Conservation (phyloP, 2,888 invertebrate species). For the Cyclophora albipunctata region DNA sequence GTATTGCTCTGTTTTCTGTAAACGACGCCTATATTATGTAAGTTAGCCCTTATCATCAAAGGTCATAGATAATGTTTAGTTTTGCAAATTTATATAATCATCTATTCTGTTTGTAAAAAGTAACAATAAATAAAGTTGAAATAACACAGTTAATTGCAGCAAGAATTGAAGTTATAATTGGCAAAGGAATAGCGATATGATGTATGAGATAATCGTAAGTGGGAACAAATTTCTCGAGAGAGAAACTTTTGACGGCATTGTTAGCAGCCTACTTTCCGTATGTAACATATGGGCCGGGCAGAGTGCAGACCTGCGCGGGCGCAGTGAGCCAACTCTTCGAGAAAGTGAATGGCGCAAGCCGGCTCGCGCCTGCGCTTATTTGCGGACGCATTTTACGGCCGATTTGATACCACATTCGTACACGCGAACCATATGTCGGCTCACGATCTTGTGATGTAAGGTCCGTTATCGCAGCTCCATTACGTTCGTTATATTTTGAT, state of each 20-base stretch:
- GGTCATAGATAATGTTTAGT: no score
- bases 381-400: slow-evolving; percentile 53
- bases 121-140: no score
- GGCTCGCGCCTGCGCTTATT: slow-evolving; percentile 35
- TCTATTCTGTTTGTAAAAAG: no score
- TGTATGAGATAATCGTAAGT: slow-evolving; percentile 21
- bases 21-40: no score
- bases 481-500: slow-evolving; percentile 24
- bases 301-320: slow-evolving; percentile 31
- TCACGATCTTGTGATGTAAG: slow-evolving; percentile 36
- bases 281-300: slow-evolving; percentile 17
- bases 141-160: no score
- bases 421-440: slow-evolving; percentile 45
- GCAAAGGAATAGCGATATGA: no score
- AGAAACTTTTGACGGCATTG: slow-evolving; percentile 60
- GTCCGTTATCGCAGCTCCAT: slow-evolving; percentile 18
- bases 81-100: no score
- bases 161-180: no score
- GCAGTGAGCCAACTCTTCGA: slow-evolving; percentile 38
- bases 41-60: no score
- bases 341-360: slow-evolving; percentile 70
- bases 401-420: slow-evolving; percentile 52
- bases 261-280: slow-evolving; percentile 67
- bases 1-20: no score
- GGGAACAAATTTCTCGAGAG: slow-evolving; percentile 57